phyloP scores from a whole-genome alignment of 2,113 vertebrate genomes.

The Corvus moneduloides region DNA sequence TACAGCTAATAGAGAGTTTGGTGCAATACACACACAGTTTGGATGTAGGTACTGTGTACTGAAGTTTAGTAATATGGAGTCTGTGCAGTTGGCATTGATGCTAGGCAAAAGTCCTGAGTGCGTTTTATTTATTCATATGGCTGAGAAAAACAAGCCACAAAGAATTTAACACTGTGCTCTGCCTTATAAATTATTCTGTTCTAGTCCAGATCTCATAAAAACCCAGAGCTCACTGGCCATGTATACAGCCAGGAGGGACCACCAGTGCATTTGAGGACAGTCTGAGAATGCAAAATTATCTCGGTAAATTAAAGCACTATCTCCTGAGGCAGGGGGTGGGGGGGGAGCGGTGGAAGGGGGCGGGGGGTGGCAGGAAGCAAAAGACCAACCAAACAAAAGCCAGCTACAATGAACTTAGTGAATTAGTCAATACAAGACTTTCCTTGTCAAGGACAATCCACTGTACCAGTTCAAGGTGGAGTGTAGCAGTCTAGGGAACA shows the following conservation, averaged over 20 bases:
- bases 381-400: background rate
- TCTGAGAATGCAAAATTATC: background rate
- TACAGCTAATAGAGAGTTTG: background rate
- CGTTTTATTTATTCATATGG: background rate
- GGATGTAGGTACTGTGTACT: background rate
- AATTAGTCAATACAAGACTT: background rate
- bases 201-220: background rate
- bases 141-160: background rate
- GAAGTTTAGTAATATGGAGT: background rate
- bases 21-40: background rate
- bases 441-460: background rate
- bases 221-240: background rate
- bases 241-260: background rate
- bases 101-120: background rate
- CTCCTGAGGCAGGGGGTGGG: background rate
- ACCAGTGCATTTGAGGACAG: fast-evolving
- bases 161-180: background rate
- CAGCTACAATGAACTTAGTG: background rate
- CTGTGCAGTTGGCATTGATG: background rate
- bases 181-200: background rate
- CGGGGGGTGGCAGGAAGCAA: background rate
- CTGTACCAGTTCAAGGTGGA: background rate
- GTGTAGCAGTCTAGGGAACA: background rate
- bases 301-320: background rate
- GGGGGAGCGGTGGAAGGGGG: fast-evolving